phyloP scores from a whole-genome alignment of 2,888 invertebrate genomes.

The Eulithis testata region DNA sequence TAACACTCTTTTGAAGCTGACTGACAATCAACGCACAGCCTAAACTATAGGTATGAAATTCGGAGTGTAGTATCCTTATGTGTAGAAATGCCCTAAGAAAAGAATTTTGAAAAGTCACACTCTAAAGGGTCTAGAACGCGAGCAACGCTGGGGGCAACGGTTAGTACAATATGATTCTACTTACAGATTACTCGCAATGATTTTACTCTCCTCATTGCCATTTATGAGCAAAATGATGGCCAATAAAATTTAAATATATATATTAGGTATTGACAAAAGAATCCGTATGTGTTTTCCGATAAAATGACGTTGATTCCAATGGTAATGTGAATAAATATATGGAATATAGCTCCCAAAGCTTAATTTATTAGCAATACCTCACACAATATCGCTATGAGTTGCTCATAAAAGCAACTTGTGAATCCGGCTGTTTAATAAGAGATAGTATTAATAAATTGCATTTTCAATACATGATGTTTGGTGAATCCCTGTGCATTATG shows the following conservation, averaged over 20 bases:
- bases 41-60: too few species aligned
- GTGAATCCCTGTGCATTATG: too few species aligned
- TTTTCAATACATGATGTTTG: too few species aligned
- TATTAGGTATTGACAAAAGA: constrained; percentile 7
- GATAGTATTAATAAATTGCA: not conserved
- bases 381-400: constrained; percentile 38
- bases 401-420: constrained; percentile 35
- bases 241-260: not conserved
- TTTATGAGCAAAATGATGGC: constrained; percentile 2
- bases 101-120: too few species aligned
- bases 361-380: constrained; percentile 41
- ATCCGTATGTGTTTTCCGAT: constrained; percentile 15
- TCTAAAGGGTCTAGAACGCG: too few species aligned
- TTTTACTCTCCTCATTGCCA: not conserved
- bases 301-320: constrained; percentile 30
- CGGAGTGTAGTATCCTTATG: too few species aligned
- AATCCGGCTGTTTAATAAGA: constrained; percentile 20
- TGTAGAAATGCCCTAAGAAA: too few species aligned
- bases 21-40: too few species aligned
- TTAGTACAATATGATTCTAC: not conserved
- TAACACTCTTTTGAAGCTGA: too few species aligned
- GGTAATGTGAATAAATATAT: constrained; percentile 26
- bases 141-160: too few species aligned
- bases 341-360: constrained; percentile 29
- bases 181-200: not conserved